Evolutionary conservation across 2,888 invertebrate species (phyloP).

Genomic region (Orgyia antiqua): DNA sequence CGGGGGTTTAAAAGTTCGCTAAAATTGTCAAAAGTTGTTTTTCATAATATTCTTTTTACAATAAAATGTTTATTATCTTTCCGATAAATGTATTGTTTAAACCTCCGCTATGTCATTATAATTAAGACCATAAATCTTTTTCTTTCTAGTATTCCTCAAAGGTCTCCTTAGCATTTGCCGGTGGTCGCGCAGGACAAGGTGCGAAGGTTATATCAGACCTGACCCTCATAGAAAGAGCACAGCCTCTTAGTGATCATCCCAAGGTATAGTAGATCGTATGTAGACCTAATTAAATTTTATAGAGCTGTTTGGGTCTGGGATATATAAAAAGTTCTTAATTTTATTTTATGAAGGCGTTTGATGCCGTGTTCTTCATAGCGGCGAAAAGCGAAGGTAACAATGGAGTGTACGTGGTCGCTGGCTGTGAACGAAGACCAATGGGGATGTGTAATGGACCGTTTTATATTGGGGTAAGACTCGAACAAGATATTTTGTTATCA

Average conservation of each 20-base stretch:
- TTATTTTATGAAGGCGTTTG: too few relatives aligned
- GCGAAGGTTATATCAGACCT: conserved; percentile 61
- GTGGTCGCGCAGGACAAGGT: conserved; percentile 58
- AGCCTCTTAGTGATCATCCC: conserved; percentile 76
- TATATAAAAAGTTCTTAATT: too few relatives aligned
- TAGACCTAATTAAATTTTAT: too few relatives aligned
- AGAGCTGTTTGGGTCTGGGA: too few relatives aligned
- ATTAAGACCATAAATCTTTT: too few relatives aligned
- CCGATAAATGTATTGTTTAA: too few relatives aligned
- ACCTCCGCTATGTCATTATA: too few relatives aligned
- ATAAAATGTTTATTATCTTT: too few relatives aligned
- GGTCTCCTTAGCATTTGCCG: conserved; percentile 37
- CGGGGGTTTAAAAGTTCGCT: too few relatives aligned
- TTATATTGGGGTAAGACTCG: conserved; percentile 80
- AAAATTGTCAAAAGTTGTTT: too few relatives aligned
- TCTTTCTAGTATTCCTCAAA: conserved; percentile 47
- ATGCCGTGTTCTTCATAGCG: conserved; percentile 87
- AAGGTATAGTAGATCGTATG: conserved; percentile 60
- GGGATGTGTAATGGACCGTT: conserved; percentile 83
- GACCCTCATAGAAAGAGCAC: conserved; percentile 77
- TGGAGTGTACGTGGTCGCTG: conserved; percentile 82
- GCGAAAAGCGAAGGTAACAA: conserved; percentile 67
- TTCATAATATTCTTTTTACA: too few relatives aligned
- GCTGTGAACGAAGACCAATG: conserved; percentile 81
- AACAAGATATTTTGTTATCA: too few relatives aligned